Conservation (phyloP, 2,797 vertebrate species). For the Sparidentex hasta region DNA sequence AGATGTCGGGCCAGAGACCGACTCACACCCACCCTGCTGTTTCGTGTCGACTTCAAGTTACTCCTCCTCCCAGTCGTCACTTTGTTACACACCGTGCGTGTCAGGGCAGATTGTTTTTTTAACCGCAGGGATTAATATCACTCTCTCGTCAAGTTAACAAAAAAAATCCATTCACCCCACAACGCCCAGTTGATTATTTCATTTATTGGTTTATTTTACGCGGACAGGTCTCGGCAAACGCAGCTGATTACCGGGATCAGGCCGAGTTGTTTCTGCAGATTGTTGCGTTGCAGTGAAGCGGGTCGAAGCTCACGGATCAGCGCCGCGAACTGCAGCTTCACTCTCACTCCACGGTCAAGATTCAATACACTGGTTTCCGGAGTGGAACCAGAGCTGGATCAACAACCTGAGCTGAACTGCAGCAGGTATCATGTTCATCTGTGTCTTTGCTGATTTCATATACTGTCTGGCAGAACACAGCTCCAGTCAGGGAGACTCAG, state of each 20-base stretch:
- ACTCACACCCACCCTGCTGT: constrained; percentile 29
- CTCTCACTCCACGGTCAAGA: background rate
- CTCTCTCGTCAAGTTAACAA: background rate
- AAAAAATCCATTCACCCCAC: background rate
- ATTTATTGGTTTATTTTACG: background rate
- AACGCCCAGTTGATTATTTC: background rate
- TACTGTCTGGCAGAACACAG: background rate
- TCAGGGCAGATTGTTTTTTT: background rate
- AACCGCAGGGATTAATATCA: background rate
- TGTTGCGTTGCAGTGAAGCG: background rate
- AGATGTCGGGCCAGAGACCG: background rate
- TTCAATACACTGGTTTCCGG: no score
- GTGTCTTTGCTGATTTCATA: background rate
- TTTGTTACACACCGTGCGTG: background rate
- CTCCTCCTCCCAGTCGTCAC: constrained; percentile 56
- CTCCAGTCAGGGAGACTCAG: background rate
- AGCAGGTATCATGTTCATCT: background rate
- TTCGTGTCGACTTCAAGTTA: background rate
- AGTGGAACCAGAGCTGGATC: background rate
- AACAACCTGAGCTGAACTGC: no score
- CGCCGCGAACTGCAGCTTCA: background rate
- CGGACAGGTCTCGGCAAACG: constrained; percentile 1
- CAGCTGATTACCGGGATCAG: background rate
- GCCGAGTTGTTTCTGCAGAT: background rate
- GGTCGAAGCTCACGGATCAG: background rate